A percentile compares a stretch with the other conserved stretches of the same genome.
Conservation (phyloP, 2,888 invertebrate genomes). For the Epirrhoe alternata region DNA sequence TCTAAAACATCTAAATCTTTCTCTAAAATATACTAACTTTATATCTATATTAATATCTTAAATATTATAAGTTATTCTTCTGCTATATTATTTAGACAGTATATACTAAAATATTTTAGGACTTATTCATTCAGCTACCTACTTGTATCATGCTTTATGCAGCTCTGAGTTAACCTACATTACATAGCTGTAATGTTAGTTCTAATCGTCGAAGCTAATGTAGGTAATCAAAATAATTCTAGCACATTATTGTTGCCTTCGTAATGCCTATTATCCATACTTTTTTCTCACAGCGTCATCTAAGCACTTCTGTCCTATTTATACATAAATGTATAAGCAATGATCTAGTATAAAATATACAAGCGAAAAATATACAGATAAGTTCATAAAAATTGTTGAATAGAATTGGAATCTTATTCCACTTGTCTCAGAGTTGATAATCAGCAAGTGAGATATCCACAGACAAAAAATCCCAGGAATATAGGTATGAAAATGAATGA, state of each 20-base stretch:
- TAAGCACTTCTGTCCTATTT: no score
- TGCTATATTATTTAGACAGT: not conserved
- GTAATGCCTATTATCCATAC: conserved; percentile 2
- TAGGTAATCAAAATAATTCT: conserved; percentile 17
- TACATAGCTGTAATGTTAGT: conserved; percentile 23
- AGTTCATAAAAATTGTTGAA: no score
- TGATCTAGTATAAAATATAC: no score
- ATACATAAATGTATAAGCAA: no score
- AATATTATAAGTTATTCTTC: not conserved
- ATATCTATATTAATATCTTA: no score
- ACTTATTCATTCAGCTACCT: not conserved
- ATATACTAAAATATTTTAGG: not conserved
- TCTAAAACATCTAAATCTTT: not conserved
- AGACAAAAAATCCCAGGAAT: no score
- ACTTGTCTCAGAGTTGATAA: no score
- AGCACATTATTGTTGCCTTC: conserved; percentile 34
- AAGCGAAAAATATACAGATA: no score
- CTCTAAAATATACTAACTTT: not conserved
- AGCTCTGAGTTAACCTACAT: conserved; percentile 11
- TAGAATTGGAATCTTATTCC: no score
- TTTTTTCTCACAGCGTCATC: conserved; percentile 19
- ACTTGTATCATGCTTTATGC: not conserved
- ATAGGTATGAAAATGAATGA: no score
- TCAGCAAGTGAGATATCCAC: no score
- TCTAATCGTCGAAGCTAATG: conserved; percentile 25